Percentiles rank a stretch among this genome's conserved stretches.
Evolutionary conservation across 2,797 vertebrate species (phyloP).

Genomic region (Sebastes iracundus): DNA sequence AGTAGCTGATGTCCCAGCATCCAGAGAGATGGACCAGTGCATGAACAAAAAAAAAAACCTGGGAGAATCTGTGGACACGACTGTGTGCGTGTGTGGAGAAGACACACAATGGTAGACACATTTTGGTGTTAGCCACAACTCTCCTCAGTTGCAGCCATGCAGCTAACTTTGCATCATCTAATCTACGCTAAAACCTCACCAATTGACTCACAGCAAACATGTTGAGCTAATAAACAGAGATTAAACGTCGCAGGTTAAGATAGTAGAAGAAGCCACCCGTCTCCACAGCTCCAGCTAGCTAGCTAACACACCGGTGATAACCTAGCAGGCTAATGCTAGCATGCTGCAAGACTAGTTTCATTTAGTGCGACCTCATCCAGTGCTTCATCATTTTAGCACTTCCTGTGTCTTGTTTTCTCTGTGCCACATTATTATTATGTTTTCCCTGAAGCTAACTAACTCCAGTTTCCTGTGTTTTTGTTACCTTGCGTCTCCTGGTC

Average conservation of each 20-base stretch:
- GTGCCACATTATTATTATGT: constrained; percentile 36
- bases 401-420: constrained; percentile 23
- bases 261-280: constrained; percentile 17
- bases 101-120: constrained; percentile 60
- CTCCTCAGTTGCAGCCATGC: constrained; percentile 38
- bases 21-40: constrained; percentile 32
- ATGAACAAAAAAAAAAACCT: background rate
- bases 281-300: constrained; percentile 44
- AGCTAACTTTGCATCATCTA: constrained; percentile 23
- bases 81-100: constrained; percentile 7
- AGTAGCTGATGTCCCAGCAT: constrained; percentile 48
- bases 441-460: constrained; percentile 44
- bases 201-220: background rate
- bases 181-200: background rate
- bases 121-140: constrained; percentile 61
- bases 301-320: constrained; percentile 64
- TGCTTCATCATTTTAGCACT: constrained; percentile 58
- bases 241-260: background rate
- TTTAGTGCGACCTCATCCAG: constrained; percentile 9
- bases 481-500: constrained; percentile 95
- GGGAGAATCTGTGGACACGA: constrained; percentile 10
- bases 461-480: constrained; percentile 65
- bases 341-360: constrained; percentile 31
- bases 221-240: background rate
- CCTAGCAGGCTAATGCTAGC: constrained; percentile 55